Evolutionary conservation across 2,797 vertebrate species (phyloP).

Genomic region (Ctenopoma kingsleyae): DNA sequence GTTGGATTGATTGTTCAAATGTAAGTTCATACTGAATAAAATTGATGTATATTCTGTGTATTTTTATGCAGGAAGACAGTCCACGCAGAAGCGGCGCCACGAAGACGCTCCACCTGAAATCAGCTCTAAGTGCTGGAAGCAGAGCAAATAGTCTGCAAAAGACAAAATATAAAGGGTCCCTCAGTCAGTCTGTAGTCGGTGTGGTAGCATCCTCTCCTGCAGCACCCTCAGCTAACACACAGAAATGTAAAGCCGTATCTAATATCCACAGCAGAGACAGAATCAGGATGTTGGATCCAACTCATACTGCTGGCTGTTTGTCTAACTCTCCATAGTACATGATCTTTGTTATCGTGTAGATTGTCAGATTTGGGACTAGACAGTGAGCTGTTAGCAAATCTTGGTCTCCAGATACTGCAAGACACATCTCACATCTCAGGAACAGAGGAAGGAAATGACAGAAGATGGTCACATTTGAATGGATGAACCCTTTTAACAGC

Average conservation of each 20-base stretch:
- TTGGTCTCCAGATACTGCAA: not conserved
- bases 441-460: not conserved
- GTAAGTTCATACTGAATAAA: rapidly evolving
- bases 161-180: not conserved
- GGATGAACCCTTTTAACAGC: not conserved
- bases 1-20: not conserved
- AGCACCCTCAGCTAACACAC: conserved; percentile 3
- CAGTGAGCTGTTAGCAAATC: not conserved
- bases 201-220: not conserved
- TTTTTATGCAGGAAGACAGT: conserved; percentile 78
- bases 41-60: not conserved
- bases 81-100: conserved; percentile 85
- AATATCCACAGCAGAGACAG: not conserved
- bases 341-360: not conserved
- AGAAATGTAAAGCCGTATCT: conserved; percentile 3
- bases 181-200: not conserved
- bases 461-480: not conserved
- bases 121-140: conserved; percentile 86
- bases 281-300: not conserved
- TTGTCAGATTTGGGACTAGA: rapidly evolving
- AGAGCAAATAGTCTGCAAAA: conserved; percentile 77
- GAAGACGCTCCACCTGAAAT: conserved; percentile 82
- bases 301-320: not conserved
- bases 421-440: conserved; percentile 26
- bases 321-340: not conserved